A percentile compares a stretch with the other conserved stretches of the same genome.
Conservation (phyloP, 1,140 invertebrate genomes). For the Lysiphlebus fabarum region DNA sequence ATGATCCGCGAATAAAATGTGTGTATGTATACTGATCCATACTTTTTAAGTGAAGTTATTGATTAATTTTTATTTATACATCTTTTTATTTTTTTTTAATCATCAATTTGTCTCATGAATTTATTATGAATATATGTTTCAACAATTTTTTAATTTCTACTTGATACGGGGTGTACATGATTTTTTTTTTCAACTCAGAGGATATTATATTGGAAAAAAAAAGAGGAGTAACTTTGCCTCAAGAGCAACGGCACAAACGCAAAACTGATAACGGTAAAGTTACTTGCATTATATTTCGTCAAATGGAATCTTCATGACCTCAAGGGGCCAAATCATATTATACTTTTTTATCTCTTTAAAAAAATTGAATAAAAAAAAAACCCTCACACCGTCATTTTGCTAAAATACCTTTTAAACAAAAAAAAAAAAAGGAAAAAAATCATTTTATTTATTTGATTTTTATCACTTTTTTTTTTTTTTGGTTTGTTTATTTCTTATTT, state of each 20-base stretch:
- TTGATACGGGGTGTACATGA: too few relatives aligned
- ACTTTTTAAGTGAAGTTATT: neutral
- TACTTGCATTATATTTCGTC: constrained; percentile 48
- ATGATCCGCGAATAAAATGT: neutral
- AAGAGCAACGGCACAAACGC: constrained; percentile 11
- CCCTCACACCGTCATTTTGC: too few relatives aligned
- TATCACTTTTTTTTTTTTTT: constrained; percentile 14
- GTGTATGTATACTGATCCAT: too few relatives aligned
- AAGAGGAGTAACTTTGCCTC: constrained; percentile 1
- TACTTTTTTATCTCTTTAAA: constrained; percentile 7
- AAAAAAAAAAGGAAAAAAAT: neutral
- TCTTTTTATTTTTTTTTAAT: neutral
- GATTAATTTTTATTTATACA: neutral
- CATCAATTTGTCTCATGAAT: too few relatives aligned
- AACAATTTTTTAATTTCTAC: neutral
- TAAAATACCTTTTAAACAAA: neutral
- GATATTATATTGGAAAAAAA: neutral
- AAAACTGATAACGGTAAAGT: constrained; percentile 51
- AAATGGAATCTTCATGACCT: constrained; percentile 51
- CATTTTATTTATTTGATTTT: constrained; percentile 8
- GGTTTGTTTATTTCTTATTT: constrained; percentile 29
- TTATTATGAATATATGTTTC: too few relatives aligned
- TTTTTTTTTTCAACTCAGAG: too few relatives aligned
- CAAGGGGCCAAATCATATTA: constrained; percentile 20
- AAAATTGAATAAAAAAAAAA: neutral